Conservation (phyloP, 2,113 vertebrate genomes). For the Picathartes gymnocephalus region DNA sequence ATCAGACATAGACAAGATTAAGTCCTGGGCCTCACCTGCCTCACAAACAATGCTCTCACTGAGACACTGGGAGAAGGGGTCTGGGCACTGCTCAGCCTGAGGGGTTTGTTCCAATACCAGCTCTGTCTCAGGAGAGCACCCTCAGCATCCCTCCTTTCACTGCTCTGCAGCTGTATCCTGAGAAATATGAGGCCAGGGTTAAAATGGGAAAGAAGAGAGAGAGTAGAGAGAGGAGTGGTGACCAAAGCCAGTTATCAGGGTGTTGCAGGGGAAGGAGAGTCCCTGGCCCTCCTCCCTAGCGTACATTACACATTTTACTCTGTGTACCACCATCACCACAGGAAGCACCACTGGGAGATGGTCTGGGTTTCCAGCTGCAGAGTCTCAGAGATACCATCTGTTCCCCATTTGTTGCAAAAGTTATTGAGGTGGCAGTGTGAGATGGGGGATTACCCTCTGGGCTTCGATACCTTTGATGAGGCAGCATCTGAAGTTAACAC, state of each 20-base stretch:
- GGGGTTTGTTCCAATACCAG: background rate
- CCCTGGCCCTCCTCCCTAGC: background rate
- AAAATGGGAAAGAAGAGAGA: background rate
- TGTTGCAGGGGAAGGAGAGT: background rate
- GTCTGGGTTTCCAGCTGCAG: background rate
- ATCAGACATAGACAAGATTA: background rate
- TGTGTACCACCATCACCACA: background rate
- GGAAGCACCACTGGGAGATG: background rate
- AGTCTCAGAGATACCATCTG: background rate
- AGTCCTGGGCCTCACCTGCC: background rate
- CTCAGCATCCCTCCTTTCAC: background rate
- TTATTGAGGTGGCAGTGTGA: background rate
- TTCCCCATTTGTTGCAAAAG: background rate
- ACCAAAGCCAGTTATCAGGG: background rate
- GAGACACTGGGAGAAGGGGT: accelerated
- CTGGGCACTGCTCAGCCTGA: background rate
- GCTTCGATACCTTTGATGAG: background rate
- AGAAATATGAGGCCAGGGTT: background rate
- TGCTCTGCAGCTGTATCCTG: background rate
- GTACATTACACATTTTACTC: accelerated
- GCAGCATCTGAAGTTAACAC: constrained; percentile 3
- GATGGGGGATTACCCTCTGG: background rate
- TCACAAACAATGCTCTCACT: accelerated
- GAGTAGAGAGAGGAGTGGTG: background rate
- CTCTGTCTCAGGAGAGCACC: background rate